Conservation (phyloP, 2,888 invertebrate species). For the Pterostichus madidus region DNA sequence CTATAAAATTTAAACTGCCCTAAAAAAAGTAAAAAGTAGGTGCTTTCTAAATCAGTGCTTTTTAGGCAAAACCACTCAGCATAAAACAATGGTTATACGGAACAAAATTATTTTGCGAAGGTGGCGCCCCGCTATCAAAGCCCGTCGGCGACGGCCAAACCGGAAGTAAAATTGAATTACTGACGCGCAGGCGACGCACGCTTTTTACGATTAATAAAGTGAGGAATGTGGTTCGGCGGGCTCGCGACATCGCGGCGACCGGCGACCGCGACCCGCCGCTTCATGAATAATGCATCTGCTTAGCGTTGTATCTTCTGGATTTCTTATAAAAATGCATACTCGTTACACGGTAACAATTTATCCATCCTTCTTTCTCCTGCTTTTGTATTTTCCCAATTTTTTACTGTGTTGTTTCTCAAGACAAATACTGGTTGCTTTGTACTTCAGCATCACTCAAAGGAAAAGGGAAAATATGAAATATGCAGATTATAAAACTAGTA, state of each 20-base stretch:
- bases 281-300: slow-evolving; percentile 66
- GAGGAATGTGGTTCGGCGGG: slow-evolving; percentile 54
- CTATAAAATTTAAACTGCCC: too few species aligned
- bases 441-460: background rate
- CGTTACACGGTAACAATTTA: slow-evolving; percentile 54
- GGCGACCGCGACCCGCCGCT: background rate
- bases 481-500: too few species aligned
- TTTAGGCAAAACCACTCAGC: background rate
- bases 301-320: slow-evolving; percentile 60
- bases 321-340: slow-evolving; percentile 66
- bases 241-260: slow-evolving; percentile 33
- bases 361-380: background rate
- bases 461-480: background rate
- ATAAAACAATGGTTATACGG: background rate
- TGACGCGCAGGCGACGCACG: slow-evolving; percentile 22
- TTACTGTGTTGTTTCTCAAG: slow-evolving; percentile 26
- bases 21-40: too few species aligned
- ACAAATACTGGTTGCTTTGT: slow-evolving; percentile 15
- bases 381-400: slow-evolving; percentile 17
- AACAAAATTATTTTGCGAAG: background rate
- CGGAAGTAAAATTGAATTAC: slow-evolving; percentile 64
- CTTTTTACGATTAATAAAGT: slow-evolving; percentile 66
- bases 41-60: too few species aligned
- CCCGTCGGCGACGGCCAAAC: background rate
- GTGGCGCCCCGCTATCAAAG: background rate